Evolutionary conservation across 2,888 invertebrate genomes (phyloP), one percentile per base, ranked within the genome.

Genomic region (Archaeoteleia sp.): DNA sequence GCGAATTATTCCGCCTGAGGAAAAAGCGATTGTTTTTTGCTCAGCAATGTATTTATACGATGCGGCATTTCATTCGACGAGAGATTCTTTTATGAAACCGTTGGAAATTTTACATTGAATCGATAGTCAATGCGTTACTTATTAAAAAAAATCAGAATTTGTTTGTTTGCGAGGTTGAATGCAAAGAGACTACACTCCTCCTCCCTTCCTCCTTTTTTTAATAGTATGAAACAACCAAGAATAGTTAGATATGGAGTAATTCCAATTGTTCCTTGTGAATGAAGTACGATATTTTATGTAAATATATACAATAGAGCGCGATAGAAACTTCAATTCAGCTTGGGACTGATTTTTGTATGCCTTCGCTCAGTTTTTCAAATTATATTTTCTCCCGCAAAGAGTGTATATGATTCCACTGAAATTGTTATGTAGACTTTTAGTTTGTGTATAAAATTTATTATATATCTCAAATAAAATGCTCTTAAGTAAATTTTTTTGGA

Each of bases 401-500:
- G 57, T 70, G 53, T 70, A 74, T 69, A 69, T 70, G 65, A 76
- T 76, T 78, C 72, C 75, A 78, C 42, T 71, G 63, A 77, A 76
- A 74, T 82, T 80, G 78, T 80, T 82, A 79, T 73, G 73, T 81
- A 81, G 74, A 76, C 63, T 72, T 74, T 75, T 80, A 81, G 77
- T 80, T 82, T 80, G 76, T 82, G 82, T 82, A 81, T 80, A 80
- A 77, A 79, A 71, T 75, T 75, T 76, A 80, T 74, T 77, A 77
- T 78, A 77, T 76, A 75, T 77, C 76, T 76, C 57, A 37, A 80
- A 81, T 81, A 82, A 78, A 80, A 67, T 49, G 67, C 42, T 71
- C 67, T 71, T 66, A 67, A 70, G 57, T 70, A 57, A 70, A 57
- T 35, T 48, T 45, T 6, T 35, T 42, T 60, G 39, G 8, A 29